Base-by-base conservation (phyloP, 1,140 invertebrate species). In the Eulimnadia texana region DNA sequence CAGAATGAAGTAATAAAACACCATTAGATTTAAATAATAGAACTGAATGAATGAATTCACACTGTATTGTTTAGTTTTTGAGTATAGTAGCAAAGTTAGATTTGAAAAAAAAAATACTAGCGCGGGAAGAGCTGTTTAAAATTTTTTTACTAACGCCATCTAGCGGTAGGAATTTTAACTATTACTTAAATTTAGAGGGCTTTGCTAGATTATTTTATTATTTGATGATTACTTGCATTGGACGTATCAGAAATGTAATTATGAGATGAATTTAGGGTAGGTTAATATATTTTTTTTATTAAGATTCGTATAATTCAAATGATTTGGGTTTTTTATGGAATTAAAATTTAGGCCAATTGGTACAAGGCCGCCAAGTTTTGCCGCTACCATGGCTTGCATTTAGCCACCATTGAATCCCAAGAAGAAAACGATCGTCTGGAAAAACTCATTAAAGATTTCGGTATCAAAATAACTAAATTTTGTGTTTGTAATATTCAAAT, bases 321-420 rank as follows among this genome's bases (percentile, higher is more conserved):
- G n/a, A n/a, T n/a, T n/a, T n/a, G n/a, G n/a, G n/a, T n/a, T n/a
- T n/a, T n/a, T n/a, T n/a, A 54, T 20, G 16, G 55, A 27, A 20
- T 13, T 24, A 58, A 20, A 29, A 33, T 58, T 9, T 74, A 92
- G 88, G 88, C 89, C 3, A 93, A 93, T 76, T 93, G 89, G 86
- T 93, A 86, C 74, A 84, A 86, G 71, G 85, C 88, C 3, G 81
- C 86, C n/a, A 87, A 91, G 70, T 93, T 89, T 71, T 92, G 89
- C 70, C 78, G 88, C 33, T 93, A 89, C 75, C 88, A 92, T 72
- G 88, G 88, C 28, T 90, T 93, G 88, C 88, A 91, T 70, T 78
- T 93, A 66, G 88, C 88, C 1, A 89, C 86, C 64, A 88, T 92
- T 67, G 82, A 84, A 51, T 88, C 86, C 56, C 87, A 90, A 72